phyloP scores from a whole-genome alignment of 2,888 invertebrate genomes.

The Agrypnus murinus region DNA sequence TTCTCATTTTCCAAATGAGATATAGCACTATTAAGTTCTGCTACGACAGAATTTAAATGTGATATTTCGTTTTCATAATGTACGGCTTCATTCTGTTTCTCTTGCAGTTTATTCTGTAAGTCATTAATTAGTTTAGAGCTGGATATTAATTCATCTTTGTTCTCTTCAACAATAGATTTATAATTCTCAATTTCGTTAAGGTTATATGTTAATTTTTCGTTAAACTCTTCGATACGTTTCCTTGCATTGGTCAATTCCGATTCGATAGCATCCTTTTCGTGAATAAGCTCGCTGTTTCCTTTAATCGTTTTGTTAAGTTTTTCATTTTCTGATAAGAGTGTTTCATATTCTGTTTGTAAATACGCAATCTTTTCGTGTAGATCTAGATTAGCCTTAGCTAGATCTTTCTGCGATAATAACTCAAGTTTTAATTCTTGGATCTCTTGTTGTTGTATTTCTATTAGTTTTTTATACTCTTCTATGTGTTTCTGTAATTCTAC shows the following conservation, averaged over 20 bases:
- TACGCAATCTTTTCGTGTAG: slow-evolving; percentile 37
- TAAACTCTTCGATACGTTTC: slow-evolving; percentile 59
- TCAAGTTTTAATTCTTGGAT: slow-evolving; percentile 57
- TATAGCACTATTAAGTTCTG: slow-evolving; percentile 73
- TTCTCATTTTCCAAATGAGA: slow-evolving; percentile 73
- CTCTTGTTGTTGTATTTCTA: slow-evolving; percentile 60
- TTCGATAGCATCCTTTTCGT: slow-evolving; percentile 63
- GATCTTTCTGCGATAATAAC: slow-evolving; percentile 51
- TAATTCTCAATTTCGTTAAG: slow-evolving; percentile 64
- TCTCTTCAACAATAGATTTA: slow-evolving; percentile 63
- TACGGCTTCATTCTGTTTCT: slow-evolving; percentile 59
- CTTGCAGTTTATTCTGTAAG: slow-evolving; percentile 61
- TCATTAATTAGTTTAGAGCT: slow-evolving; percentile 62
- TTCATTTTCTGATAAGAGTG: slow-evolving; percentile 62
- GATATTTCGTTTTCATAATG: slow-evolving; percentile 60
- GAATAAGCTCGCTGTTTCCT: slow-evolving; percentile 57
- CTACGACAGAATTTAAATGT: slow-evolving; percentile 71
- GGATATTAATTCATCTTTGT: slow-evolving; percentile 65
- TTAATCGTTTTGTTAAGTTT: slow-evolving; percentile 59
- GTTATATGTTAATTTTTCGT: slow-evolving; percentile 60
- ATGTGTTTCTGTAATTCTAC: slow-evolving; percentile 50
- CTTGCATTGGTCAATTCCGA: slow-evolving; percentile 56
- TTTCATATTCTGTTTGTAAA: slow-evolving; percentile 58
- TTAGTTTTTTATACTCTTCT: slow-evolving; percentile 57
- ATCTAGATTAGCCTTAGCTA: slow-evolving; percentile 37